Evolutionary conservation across 2,113 vertebrate species (phyloP).

Genomic region (Oncorhynchus mykiss): DNA sequence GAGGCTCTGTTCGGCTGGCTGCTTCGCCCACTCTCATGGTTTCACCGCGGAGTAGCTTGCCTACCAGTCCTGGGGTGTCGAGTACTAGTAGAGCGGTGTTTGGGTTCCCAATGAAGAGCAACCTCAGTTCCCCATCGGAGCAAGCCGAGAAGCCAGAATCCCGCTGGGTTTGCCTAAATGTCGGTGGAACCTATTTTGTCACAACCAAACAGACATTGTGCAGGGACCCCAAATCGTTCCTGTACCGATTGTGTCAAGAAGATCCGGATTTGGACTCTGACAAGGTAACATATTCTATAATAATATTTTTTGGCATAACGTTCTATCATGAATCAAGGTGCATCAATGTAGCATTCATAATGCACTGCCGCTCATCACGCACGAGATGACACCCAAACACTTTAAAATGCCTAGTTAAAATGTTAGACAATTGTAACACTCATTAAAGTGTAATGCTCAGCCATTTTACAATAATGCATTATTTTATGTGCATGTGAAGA

Average conservation of each 20-base stretch:
- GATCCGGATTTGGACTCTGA: slow-evolving; percentile 97
- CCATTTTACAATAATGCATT: not conserved
- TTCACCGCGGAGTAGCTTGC: slow-evolving; percentile 72
- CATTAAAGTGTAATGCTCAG: no score
- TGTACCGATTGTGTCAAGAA: slow-evolving; percentile 95
- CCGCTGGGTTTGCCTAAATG: slow-evolving; percentile 95
- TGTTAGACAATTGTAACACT: not conserved
- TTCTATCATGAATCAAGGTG: not conserved
- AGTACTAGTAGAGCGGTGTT: slow-evolving; percentile 64
- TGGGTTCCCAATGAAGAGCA: slow-evolving; percentile 73
- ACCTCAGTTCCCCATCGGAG: slow-evolving; percentile 72
- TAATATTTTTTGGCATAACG: not conserved
- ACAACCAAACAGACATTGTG: slow-evolving; percentile 95
- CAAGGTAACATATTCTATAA: slow-evolving; percentile 77
- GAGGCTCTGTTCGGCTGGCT: slow-evolving; percentile 68
- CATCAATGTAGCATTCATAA: slow-evolving; percentile 4
- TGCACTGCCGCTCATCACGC: not conserved
- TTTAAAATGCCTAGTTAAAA: not conserved
- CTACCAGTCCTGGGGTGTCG: slow-evolving; percentile 78
- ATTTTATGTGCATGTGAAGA: no score
- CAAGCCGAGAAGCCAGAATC: slow-evolving; percentile 74
- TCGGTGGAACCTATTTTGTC: slow-evolving; percentile 95
- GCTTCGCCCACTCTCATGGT: slow-evolving; percentile 70
- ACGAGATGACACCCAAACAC: not conserved
- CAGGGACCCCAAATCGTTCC: slow-evolving; percentile 93